Base-by-base conservation (phyloP, 2,797 vertebrate genomes). In the Pipistrellus pipistrellus region DNA sequence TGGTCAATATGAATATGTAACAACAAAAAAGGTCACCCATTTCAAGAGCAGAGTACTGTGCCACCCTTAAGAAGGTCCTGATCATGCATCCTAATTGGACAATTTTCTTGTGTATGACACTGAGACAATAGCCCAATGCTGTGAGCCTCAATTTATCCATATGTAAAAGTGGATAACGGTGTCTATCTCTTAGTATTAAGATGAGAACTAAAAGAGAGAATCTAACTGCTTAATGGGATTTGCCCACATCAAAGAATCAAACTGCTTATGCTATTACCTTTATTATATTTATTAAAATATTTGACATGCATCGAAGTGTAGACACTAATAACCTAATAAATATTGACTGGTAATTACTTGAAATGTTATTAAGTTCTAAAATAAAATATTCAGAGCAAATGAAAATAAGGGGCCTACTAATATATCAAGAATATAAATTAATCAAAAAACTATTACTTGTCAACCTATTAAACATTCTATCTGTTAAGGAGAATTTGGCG, bases 301-400 rank as follows among this genome's bases (percentile, higher is more conserved):
- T 51, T 75, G 20, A 85, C 81, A 78, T 90, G 44, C 46, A 78
- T 66, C 44, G 30, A 96, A 85, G 72, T 92, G 2, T 2, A 91
- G 23, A 76, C 53, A 41, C 32, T 32, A 62, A 77, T 20, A 8
- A 76, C 68, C 21, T 80, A 75, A 71, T 80, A 64, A 83, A 71
- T 62, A 88, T 4, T 87, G 1, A 90, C 44, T 53, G 2, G 2
- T 6, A 48, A 55, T 85, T 85, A 78, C 30, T 76, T 81, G 66
- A 77, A 27, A 48, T 66, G 72, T 32, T 32, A 76, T 91, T 59
- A 88, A 59, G 15, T 87, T 89, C 88, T 95, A 76, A 84, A 91
- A 48, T 77, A 90, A 72, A 86, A 59, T 21, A 10, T 46, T 21
- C 93, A 53, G 15, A 59, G 9, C 27, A 62, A 25, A 30, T 62